These are phyloP conservation scores for Taxidea taxus DNA, from an alignment of 2,113 vertebrate species.

Conservation along the genomic window DNA sequence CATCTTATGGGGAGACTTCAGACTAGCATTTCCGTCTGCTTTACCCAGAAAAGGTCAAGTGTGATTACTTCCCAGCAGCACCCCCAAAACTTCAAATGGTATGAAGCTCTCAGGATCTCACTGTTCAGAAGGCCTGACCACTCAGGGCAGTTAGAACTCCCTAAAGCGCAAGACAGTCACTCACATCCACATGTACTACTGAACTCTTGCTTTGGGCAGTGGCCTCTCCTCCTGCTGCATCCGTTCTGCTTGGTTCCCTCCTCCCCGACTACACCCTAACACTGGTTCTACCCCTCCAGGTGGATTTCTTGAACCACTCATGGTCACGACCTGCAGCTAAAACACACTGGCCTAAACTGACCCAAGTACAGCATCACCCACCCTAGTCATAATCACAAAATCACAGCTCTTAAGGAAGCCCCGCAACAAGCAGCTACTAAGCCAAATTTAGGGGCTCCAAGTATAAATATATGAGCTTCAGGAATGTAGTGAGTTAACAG, in stretches of 20 bases:
- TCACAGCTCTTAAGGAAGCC: neutral
- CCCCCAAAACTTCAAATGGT: neutral
- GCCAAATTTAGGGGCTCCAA: neutral
- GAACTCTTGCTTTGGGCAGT: neutral
- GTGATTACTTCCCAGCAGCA: neutral
- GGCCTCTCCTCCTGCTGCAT: neutral
- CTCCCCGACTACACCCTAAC: neutral
- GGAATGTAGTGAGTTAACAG: neutral
- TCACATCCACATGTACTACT: neutral
- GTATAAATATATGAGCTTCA: neutral
- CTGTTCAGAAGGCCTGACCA: neutral
- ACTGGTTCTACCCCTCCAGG: neutral
- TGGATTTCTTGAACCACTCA: neutral
- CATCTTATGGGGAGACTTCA: neutral
- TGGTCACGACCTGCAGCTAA: neutral
- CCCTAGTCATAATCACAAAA: neutral
- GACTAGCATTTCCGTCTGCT: neutral
- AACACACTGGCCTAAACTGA: neutral
- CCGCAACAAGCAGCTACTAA: neutral
- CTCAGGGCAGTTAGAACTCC: neutral
- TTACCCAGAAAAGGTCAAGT: neutral
- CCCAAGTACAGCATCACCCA: neutral
- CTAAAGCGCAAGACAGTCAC: neutral
- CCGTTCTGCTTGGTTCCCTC: neutral
- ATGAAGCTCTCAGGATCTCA: neutral